Conservation (phyloP, 2,888 invertebrate species). For the Catocala sponsa region DNA sequence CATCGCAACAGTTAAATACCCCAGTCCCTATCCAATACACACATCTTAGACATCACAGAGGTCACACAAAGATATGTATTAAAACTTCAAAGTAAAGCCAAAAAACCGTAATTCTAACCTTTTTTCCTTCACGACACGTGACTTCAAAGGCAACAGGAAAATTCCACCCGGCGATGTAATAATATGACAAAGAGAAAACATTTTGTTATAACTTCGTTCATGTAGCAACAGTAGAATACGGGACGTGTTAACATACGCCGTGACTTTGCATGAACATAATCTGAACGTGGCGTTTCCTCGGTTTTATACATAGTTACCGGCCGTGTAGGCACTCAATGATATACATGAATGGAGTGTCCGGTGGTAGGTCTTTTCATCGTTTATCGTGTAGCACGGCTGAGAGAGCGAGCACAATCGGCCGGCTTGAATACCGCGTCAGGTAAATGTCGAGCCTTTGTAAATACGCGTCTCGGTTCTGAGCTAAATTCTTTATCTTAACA, state of each 20-base stretch:
- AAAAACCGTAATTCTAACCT: constrained; percentile 38
- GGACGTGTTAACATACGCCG: constrained; percentile 13
- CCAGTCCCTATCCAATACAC: constrained; percentile 19
- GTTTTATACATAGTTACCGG: constrained; percentile 73
- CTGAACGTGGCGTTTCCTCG: constrained; percentile 47
- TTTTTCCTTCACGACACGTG: constrained; percentile 37
- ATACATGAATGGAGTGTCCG: constrained; percentile 83
- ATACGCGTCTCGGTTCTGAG: constrained; percentile 50
- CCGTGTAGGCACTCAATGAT: constrained; percentile 68
- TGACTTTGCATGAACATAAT: constrained; percentile 25
- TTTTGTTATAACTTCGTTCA: constrained; percentile 41
- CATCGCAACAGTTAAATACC: neutral
- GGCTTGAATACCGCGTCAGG: constrained; percentile 66
- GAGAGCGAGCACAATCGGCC: constrained; percentile 70
- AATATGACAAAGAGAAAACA: constrained; percentile 31
- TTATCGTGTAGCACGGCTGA: constrained; percentile 71
- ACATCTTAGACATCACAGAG: constrained; percentile 20
- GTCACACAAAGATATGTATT: constrained; percentile 31
- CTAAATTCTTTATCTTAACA: constrained; percentile 62
- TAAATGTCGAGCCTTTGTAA: constrained; percentile 63
- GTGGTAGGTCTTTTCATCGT: constrained; percentile 76
- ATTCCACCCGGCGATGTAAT: constrained; percentile 29
- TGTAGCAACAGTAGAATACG: constrained; percentile 16
- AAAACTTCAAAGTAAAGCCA: constrained; percentile 39
- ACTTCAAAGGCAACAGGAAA: constrained; percentile 40